Conservation (phyloP, 2,113 vertebrate species). For the Xiphophorus couchianus region DNA sequence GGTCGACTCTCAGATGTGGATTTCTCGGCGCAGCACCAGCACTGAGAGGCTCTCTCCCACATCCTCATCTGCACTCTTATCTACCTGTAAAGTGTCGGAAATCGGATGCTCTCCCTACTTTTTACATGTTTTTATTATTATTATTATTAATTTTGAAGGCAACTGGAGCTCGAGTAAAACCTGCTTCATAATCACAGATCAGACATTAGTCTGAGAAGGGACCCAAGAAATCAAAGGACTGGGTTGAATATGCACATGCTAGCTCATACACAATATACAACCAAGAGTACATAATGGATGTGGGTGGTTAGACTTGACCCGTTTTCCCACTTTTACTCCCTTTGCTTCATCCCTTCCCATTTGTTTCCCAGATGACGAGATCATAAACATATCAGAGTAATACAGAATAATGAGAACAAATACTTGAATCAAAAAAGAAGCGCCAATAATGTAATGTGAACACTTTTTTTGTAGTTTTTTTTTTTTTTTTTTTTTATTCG, state of each 20-base stretch:
- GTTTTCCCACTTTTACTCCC: constrained; percentile 48
- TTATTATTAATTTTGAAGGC: constrained; percentile 40
- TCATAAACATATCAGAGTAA: constrained; percentile 85
- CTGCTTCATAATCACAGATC: constrained; percentile 68
- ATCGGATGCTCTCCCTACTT: constrained; percentile 29
- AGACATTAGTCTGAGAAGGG: constrained; percentile 46
- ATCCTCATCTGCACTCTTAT: constrained; percentile 48
- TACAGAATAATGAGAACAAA: constrained; percentile 92
- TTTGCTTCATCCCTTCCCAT: constrained; percentile 67
- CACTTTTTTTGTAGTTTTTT: constrained; percentile 70
- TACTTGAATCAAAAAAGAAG: constrained; percentile 97
- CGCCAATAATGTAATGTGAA: constrained; percentile 98
- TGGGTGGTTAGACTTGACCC: constrained; percentile 64
- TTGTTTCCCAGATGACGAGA: constrained; percentile 79
- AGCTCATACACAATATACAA: constrained; percentile 71
- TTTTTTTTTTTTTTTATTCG: constrained; percentile 39
- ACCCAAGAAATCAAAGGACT: constrained; percentile 77
- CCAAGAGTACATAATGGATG: constrained; percentile 47
- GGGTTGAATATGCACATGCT: constrained; percentile 86
- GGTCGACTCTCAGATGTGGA: constrained; percentile 53
- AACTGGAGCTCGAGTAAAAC: constrained; percentile 62
- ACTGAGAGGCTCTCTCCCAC: constrained; percentile 56
- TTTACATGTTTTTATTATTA: constrained; percentile 1
- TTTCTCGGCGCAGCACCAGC: constrained; percentile 65
- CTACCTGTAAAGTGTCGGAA: constrained; percentile 65